phyloP scores from a whole-genome alignment of 2,797 vertebrate genomes.

The Philypnodon macrostomus region DNA sequence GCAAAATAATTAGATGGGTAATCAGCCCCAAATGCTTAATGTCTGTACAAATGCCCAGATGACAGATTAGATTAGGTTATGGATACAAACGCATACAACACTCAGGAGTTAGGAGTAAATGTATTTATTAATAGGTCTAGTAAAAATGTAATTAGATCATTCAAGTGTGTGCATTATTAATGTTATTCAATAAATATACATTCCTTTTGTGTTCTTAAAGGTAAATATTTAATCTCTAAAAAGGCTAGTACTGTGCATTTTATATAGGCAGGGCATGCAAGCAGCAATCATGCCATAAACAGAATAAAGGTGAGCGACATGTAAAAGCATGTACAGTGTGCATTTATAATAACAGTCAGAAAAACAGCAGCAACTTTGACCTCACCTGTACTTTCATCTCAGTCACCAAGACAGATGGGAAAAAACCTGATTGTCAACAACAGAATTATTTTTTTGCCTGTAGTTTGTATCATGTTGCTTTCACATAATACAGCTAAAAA shows the following conservation, averaged over 20 bases:
- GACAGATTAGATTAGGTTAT: too few species aligned
- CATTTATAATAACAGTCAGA: constrained; percentile 22
- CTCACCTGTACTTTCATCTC: background rate
- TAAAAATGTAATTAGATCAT: constrained; percentile 60
- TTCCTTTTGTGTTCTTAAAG: constrained; percentile 64
- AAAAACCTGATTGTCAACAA: constrained; percentile 3
- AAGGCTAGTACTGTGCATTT: constrained; percentile 57
- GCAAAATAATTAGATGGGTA: too few species aligned
- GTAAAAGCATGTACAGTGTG: constrained; percentile 41
- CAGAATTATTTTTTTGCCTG: background rate
- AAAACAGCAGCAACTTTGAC: constrained; percentile 1
- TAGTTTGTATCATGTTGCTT: background rate
- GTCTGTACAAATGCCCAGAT: background rate
- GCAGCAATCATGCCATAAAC: constrained; percentile 57
- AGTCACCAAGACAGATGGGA: background rate
- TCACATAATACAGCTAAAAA: constrained; percentile 1
- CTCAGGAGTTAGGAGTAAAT: constrained; percentile 22
- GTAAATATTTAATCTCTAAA: constrained; percentile 48
- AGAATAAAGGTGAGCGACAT: constrained; percentile 46
- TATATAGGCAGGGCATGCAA: constrained; percentile 75
- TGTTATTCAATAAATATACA: constrained; percentile 69
- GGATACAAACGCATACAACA: background rate
- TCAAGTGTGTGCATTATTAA: constrained; percentile 57
- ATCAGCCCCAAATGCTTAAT: too few species aligned
- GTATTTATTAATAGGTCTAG: constrained; percentile 73